phyloP scores from a whole-genome alignment of 2,797 vertebrate genomes.

The Anguilla anguilla region DNA sequence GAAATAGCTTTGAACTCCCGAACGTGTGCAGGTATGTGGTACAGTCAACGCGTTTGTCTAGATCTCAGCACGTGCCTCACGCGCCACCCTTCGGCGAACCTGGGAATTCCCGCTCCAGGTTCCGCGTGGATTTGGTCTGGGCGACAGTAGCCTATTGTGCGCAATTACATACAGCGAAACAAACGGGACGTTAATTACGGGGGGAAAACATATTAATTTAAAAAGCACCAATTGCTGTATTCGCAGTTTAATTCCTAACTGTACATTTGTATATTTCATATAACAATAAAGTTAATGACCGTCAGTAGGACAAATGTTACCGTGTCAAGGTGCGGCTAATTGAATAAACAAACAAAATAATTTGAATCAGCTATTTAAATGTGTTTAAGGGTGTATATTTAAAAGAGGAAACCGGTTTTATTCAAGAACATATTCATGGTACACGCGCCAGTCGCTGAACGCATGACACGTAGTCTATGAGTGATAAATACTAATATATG shows the following conservation, averaged over 20 bases:
- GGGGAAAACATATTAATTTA: not conserved
- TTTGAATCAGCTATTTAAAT: not conserved
- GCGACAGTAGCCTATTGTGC: not conserved
- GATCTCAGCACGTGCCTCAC: constrained; percentile 61
- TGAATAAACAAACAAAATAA: not conserved
- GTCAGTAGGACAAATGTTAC: not conserved
- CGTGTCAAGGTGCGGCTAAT: too few relatives aligned
- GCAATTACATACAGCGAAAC: not conserved
- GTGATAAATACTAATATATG: not conserved
- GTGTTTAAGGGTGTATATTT: not conserved
- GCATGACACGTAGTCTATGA: not conserved
- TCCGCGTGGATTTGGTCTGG: not conserved
- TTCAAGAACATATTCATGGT: not conserved
- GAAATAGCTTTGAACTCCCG: constrained; percentile 11
- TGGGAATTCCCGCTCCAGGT: constrained; percentile 40
- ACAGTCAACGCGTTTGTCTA: constrained; percentile 12
- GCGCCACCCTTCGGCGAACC: constrained; percentile 73
- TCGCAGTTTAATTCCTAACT: not conserved
- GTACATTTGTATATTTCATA: not conserved
- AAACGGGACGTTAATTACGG: not conserved
- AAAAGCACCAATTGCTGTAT: not conserved
- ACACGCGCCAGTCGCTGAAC: not conserved
- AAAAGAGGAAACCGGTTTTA: not conserved
- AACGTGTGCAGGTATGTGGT: constrained; percentile 22
- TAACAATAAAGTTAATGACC: not conserved